Base-by-base conservation (phyloP, 1,140 invertebrate genomes). In the Prorops nasuta region DNA sequence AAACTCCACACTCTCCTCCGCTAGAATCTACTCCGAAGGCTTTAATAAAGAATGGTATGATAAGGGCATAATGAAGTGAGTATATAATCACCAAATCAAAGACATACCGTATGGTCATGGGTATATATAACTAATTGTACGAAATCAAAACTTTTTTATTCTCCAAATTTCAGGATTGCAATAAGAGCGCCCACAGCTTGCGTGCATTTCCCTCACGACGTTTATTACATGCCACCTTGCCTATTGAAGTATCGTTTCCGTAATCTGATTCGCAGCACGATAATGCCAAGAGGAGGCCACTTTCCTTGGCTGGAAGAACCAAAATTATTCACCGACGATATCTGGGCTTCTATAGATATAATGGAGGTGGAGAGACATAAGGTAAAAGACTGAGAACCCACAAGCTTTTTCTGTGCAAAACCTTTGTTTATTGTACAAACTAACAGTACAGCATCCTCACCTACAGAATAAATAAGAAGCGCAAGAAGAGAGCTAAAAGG, bases 281-380 rank as follows among this genome's bases (percentile, higher is more conserved):
- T 68, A 21, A 67, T 78, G 3, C 72, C 76, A 0, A 71, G 72
- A 8, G 84, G 84, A 3, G 86, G 86, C 1, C 85, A 87, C 61
- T 88, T 87, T 62, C 80, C 81, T 0, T 81, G 84, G 0, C 62
- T 86, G 12, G 85, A 87, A 58, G 74, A 79, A 36, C 84, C 84
- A 0, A 52, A 77, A 71, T 31, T 82, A 44, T 50, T 78, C 49
- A 61, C 75, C 6, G 54, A 69, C 37, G 79, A 81, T 51, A 40
- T 69, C 14, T 67, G 60, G 60, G 55, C 43, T 3, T 54, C 62
- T 7, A 28, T 67, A 3, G 28, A 38, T 20, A 56, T 54, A 41
- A 60, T 67, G 35, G 45, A 63, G 42, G 28, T 15, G 20, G 19
- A 37, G 12, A 39, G 35, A 1, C 38, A 21, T 39, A 47, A 51